Evolutionary conservation across 2,888 invertebrate species (phyloP).

Genomic region (Drosophila infuscata): DNA sequence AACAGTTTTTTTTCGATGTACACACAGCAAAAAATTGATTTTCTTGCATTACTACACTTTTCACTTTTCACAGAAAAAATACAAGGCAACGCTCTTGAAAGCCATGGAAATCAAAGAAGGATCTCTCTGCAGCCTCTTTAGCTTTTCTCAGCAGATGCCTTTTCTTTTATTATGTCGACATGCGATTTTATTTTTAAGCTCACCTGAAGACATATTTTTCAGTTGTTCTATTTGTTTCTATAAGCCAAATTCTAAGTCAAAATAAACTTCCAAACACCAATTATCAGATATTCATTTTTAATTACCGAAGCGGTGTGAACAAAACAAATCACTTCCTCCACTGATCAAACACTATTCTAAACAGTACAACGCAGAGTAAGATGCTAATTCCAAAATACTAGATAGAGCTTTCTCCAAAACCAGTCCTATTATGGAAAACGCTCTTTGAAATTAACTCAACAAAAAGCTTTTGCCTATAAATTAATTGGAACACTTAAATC

Average conservation of each 20-base stretch:
- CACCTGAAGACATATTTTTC: not conserved
- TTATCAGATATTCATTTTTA: not conserved
- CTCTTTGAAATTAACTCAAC: not conserved
- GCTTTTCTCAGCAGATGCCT: not conserved
- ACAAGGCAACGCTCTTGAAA: not conserved
- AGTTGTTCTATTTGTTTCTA: not conserved
- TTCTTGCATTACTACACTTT: not conserved
- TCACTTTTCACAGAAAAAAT: conserved; percentile 1
- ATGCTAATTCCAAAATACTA: not conserved
- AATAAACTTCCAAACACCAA: not conserved
- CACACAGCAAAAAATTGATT: not conserved
- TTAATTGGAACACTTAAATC: not conserved
- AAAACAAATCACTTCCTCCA: not conserved
- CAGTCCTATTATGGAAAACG: not conserved
- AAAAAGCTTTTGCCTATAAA: not conserved
- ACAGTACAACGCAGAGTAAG: not conserved
- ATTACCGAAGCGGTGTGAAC: not conserved
- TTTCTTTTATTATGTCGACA: not conserved
- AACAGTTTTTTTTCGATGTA: not conserved
- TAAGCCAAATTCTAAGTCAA: not conserved
- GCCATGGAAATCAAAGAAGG: not conserved
- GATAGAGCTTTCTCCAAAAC: not conserved
- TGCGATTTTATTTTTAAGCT: not conserved
- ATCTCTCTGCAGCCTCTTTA: not conserved
- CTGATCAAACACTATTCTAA: not conserved